These are phyloP conservation scores for Agrypnia vestita DNA, from an alignment of 1,140 invertebrate genomes.

Conservation along the genomic window DNA sequence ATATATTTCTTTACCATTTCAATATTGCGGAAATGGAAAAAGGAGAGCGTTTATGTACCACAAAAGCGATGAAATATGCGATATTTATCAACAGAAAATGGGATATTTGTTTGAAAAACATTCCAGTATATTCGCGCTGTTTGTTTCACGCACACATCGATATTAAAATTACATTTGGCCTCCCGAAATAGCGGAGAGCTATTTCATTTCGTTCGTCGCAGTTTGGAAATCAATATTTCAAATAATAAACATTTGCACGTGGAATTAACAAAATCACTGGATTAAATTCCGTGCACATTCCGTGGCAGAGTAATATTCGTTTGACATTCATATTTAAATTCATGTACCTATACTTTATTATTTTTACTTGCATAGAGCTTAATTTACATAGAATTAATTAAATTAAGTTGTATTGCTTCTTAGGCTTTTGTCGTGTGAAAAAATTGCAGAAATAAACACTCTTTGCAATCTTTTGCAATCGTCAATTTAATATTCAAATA, in stretches of 20 bases:
- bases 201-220: conserved; percentile 7
- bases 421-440: neutral
- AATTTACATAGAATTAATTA: neutral
- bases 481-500: no score
- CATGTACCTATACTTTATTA: no score
- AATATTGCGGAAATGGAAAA: conserved; percentile 31
- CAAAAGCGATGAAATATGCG: conserved; percentile 41
- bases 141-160: conserved; percentile 25
- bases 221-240: conserved; percentile 37
- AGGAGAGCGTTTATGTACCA: conserved; percentile 11
- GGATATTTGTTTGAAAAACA: conserved; percentile 35
- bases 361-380: neutral
- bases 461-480: neutral
- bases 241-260: conserved; percentile 13
- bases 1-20: conserved; percentile 18
- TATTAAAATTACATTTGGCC: conserved; percentile 26
- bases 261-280: conserved; percentile 1
- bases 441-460: neutral
- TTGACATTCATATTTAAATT: neutral
- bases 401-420: neutral
- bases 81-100: conserved; percentile 39
- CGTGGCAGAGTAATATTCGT: no score
- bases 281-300: no score
- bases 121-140: conserved; percentile 6
- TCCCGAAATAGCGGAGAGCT: conserved; percentile 2